Evolutionary conservation across 2,888 invertebrate species (phyloP).

Genomic region (Hecatera dysodea): DNA sequence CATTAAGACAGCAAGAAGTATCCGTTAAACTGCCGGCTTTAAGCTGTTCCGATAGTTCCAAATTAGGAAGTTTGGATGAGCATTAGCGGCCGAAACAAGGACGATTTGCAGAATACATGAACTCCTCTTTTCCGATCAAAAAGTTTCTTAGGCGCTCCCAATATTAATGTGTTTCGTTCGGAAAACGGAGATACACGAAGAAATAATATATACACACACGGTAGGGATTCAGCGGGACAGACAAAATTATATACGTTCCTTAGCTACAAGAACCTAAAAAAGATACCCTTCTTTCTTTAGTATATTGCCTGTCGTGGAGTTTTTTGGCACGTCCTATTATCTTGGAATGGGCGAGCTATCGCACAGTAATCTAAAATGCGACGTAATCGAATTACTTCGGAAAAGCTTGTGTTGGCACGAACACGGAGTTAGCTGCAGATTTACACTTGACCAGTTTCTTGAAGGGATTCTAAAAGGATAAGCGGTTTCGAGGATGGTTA

Average conservation of each 20-base stretch:
- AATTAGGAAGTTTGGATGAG: constrained; percentile 59
- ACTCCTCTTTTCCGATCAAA: constrained; percentile 23
- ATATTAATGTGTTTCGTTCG: constrained; percentile 34
- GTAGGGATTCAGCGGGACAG: constrained; percentile 8
- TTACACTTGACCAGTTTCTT: constrained; percentile 37
- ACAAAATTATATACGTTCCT: constrained; percentile 30
- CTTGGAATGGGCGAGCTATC: constrained; percentile 44
- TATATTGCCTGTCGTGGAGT: constrained; percentile 34
- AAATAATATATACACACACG: constrained; percentile 39
- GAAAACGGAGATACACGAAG: constrained; percentile 9
- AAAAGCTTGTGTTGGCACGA: constrained; percentile 40
- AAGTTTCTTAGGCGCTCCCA: constrained; percentile 26
- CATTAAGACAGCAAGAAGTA: constrained; percentile 65
- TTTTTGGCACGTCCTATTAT: constrained; percentile 54
- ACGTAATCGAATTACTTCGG: constrained; percentile 52
- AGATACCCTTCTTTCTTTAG: constrained; percentile 37
- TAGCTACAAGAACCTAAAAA: constrained; percentile 35
- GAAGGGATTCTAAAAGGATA: constrained; percentile 32
- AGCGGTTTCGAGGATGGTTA: constrained; percentile 26
- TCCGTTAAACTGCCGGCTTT: constrained; percentile 40
- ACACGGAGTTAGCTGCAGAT: constrained; percentile 15
- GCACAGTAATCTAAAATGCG: constrained; percentile 49
- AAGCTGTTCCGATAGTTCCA: constrained; percentile 62
- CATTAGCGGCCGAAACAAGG: constrained; percentile 20
- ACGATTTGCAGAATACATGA: constrained; percentile 42